Evolutionary conservation across 1,140 invertebrate species (phyloP).

Genomic region (Zaprionus capensis): DNA sequence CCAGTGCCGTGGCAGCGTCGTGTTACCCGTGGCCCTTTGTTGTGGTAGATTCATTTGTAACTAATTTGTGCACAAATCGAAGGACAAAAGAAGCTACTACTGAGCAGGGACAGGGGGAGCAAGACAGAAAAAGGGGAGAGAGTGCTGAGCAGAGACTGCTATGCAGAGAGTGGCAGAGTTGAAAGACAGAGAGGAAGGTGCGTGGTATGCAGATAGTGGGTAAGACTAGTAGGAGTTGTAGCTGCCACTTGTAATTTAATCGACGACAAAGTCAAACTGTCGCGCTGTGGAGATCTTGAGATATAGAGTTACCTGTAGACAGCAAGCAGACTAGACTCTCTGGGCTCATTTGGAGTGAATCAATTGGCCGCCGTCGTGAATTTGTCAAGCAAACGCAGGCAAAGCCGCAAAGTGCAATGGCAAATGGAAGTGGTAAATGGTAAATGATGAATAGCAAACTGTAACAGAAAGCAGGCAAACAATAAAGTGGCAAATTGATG

Average conservation of each 20-base stretch:
- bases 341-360: conserved; percentile 42
- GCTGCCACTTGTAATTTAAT: conserved; percentile 59
- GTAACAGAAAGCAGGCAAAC: conserved; percentile 75
- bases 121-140: too few relatives aligned
- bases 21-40: conserved; percentile 71
- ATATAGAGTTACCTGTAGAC: conserved; percentile 3
- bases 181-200: not conserved
- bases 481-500: conserved; percentile 79
- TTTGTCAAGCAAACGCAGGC: conserved; percentile 65
- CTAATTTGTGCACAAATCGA: conserved; percentile 77
- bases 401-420: conserved; percentile 67
- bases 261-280: conserved; percentile 2
- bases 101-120: not conserved
- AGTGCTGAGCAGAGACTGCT: not conserved
- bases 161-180: too few relatives aligned
- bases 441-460: conserved; percentile 41
- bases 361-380: conserved; percentile 58
- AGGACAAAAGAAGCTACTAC: conserved; percentile 59
- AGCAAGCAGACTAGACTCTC: not conserved
- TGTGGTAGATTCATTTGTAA: conserved; percentile 79
- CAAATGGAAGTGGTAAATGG: conserved; percentile 10
- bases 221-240: conserved; percentile 18
- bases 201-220: not conserved
- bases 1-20: conserved; percentile 52
- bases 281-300: not conserved